Percentiles rank a stretch among this genome's conserved stretches.
Conservation (phyloP, 2,113 vertebrate species). For the Numida meleagris region DNA sequence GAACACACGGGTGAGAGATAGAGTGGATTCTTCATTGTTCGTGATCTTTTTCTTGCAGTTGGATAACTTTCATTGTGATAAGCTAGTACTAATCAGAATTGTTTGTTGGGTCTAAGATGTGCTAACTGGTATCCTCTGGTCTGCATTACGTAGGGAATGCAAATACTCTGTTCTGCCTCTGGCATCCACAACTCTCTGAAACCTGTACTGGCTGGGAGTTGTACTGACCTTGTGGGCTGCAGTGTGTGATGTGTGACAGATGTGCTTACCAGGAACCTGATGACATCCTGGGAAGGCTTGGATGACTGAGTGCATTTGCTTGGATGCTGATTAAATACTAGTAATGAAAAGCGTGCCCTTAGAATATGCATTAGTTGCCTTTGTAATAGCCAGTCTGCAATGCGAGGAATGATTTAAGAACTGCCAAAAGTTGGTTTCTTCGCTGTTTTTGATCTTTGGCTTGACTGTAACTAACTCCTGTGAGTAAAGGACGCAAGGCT, state of each 20-base stretch:
- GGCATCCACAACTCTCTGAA: background rate
- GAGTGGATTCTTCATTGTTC: background rate
- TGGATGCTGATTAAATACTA: background rate
- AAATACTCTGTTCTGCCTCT: background rate
- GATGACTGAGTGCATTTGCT: background rate
- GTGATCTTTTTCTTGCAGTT: background rate
- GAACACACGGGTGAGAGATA: background rate
- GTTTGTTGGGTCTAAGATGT: background rate
- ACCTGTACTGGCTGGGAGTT: background rate
- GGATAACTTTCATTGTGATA: background rate
- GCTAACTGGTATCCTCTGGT: background rate
- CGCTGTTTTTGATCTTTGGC: background rate
- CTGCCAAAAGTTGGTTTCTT: background rate
- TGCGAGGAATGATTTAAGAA: background rate
- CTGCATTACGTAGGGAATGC: background rate
- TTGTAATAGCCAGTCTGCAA: background rate
- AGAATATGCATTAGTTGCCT: background rate
- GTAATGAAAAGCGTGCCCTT: background rate
- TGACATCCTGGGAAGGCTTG: background rate
- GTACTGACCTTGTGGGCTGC: background rate
- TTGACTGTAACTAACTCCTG: background rate
- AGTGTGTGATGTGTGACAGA: background rate
- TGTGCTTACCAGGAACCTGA: background rate
- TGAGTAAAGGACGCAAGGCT: background rate
- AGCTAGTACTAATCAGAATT: background rate